Conservation (phyloP, 2,113 vertebrate species). For the Prolemur simus region DNA sequence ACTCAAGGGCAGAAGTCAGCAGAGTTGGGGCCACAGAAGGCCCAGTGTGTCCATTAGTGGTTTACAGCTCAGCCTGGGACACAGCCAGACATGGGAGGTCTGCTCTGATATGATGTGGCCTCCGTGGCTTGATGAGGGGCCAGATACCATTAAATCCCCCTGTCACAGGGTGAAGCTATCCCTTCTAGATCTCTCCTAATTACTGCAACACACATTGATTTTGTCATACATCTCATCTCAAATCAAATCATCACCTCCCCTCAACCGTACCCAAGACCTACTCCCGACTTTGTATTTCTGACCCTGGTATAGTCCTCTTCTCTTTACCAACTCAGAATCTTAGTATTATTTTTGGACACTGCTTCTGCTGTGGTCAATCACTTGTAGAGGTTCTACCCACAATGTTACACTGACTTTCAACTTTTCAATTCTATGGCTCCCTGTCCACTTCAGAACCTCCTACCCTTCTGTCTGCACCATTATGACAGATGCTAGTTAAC, state of each 20-base stretch:
- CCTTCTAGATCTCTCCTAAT: neutral
- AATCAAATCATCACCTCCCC: neutral
- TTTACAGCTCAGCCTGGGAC: neutral
- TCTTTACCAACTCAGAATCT: neutral
- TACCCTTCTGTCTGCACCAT: neutral
- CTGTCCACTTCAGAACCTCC: neutral
- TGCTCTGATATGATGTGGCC: neutral
- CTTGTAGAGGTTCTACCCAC: neutral
- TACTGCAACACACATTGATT: neutral
- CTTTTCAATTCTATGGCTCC: neutral
- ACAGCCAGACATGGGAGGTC: neutral
- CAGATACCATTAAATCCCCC: neutral
- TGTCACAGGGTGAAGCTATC: neutral
- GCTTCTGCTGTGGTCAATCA: neutral
- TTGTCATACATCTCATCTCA: neutral
- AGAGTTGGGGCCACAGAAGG: neutral
- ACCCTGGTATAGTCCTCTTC: neutral
- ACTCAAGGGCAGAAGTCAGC: neutral
- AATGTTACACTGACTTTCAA: neutral
- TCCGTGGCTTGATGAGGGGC: neutral
- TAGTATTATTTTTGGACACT: neutral
- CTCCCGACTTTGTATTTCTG: neutral
- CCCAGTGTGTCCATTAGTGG: too few species aligned
- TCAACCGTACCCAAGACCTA: fast-evolving
- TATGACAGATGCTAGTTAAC: neutral